Conservation (phyloP, 1,140 invertebrate species). For the Limonius californicus region DNA sequence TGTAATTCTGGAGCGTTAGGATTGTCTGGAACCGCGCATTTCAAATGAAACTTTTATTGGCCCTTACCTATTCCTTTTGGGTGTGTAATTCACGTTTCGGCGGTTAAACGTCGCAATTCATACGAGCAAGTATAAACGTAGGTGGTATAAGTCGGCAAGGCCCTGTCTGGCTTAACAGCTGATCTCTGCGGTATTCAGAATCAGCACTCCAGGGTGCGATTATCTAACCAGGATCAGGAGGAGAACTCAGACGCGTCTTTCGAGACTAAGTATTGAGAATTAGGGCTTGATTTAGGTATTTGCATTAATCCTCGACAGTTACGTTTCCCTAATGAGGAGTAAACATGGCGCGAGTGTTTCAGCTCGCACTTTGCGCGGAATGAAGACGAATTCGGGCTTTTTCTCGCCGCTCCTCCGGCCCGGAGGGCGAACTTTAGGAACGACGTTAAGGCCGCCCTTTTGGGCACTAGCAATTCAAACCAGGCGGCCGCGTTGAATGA, state of each 20-base stretch:
- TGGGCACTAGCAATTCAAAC: not conserved
- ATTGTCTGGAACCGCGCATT: too few relatives aligned
- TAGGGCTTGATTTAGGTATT: slow-evolving; percentile 14
- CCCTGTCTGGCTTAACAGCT: slow-evolving; percentile 14
- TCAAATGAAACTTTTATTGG: too few relatives aligned
- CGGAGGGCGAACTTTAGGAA: too few relatives aligned
- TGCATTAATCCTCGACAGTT: slow-evolving; percentile 9
- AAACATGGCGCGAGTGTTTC: not conserved
- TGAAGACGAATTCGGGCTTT: not conserved
- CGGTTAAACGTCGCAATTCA: too few relatives aligned
- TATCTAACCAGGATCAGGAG: slow-evolving; percentile 11
- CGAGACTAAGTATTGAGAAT: slow-evolving; percentile 13
- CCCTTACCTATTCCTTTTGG: too few relatives aligned
- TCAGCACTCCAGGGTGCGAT: slow-evolving; percentile 22
- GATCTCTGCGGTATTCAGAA: slow-evolving; percentile 20
- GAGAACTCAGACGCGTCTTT: slow-evolving; percentile 2
- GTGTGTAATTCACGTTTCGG: too few relatives aligned
- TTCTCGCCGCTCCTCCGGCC: too few relatives aligned
- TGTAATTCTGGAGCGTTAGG: too few relatives aligned
- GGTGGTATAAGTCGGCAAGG: not conserved
- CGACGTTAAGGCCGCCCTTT: too few relatives aligned
- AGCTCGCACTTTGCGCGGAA: not conserved
- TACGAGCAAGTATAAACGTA: not conserved
- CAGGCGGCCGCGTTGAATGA: not conserved
- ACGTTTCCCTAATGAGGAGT: slow-evolving; percentile 17